phyloP scores from a whole-genome alignment of 2,113 vertebrate genomes.

The Himantopus leucocephalus region DNA sequence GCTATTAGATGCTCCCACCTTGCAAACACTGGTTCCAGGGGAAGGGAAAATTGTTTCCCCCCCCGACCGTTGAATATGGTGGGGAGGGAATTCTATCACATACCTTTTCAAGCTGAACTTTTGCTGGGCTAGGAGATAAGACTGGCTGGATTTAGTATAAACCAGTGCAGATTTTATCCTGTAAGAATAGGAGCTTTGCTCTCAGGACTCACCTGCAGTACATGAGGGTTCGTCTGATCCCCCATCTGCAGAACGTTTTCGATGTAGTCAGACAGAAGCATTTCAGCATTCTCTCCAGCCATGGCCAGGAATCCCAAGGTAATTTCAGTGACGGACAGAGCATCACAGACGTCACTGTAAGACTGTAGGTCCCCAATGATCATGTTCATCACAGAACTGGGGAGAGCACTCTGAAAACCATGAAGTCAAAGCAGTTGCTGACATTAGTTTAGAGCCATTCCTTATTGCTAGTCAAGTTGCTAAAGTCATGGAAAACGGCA shows the following conservation, averaged over 20 bases:
- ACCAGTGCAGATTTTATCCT: not conserved
- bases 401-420: constrained; percentile 78
- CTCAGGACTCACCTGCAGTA: constrained; percentile 80
- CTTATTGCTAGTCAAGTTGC: not conserved
- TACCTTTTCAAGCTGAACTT: not conserved
- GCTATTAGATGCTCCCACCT: not conserved
- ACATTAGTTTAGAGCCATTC: not conserved
- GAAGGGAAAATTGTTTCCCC: not conserved
- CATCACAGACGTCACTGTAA: constrained; percentile 91
- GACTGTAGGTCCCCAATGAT: constrained; percentile 85
- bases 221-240: constrained; percentile 78
- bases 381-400: constrained; percentile 66
- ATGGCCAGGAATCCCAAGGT: constrained; percentile 89
- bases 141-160: not conserved
- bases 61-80: not conserved
- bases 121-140: not conserved
- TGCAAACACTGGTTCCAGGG: not conserved
- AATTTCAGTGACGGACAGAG: constrained; percentile 83
- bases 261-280: constrained; percentile 81
- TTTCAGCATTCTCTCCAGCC: constrained; percentile 78
- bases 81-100: not conserved
- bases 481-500: not conserved
- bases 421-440: not conserved
- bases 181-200: not conserved
- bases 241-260: constrained; percentile 85